Conservation (phyloP, 2,888 invertebrate species). For the Argynnis bischoffii region DNA sequence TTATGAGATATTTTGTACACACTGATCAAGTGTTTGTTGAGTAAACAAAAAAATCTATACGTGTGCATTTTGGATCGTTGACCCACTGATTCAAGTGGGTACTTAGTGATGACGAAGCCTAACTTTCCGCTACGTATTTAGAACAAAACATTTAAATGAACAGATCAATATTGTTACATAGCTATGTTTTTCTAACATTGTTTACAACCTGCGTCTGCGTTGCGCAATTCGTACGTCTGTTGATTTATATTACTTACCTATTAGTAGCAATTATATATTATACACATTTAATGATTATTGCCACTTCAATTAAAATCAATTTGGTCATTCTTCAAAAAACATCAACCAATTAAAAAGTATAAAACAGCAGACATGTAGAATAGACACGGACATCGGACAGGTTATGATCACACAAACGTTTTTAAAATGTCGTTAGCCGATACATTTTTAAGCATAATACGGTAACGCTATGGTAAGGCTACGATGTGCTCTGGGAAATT, state of each 20-base stretch:
- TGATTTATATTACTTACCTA: constrained; percentile 12
- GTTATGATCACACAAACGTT: not conserved
- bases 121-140: constrained; percentile 23
- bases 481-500: constrained; percentile 41
- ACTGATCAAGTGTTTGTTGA: constrained; percentile 49
- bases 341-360: too few relatives aligned
- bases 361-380: not conserved
- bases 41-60: constrained; percentile 49
- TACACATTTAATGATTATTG: not conserved
- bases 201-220: constrained; percentile 30
- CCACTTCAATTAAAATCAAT: not conserved
- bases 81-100: constrained; percentile 43
- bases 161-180: constrained; percentile 37
- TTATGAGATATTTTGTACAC: constrained; percentile 48
- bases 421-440: constrained; percentile 1
- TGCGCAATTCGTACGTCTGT: constrained; percentile 13
- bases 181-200: constrained; percentile 32
- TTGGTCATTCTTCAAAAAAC: not conserved
- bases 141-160: constrained; percentile 18
- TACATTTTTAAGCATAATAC: constrained; percentile 8
- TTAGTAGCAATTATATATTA: constrained; percentile 2
- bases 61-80: constrained; percentile 43
- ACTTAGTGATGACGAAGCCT: constrained; percentile 20
- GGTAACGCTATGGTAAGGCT: constrained; percentile 19
- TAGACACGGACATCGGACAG: not conserved